Evolutionary conservation across 2,888 invertebrate species (phyloP), one percentile per base, ranked within the genome.

Genomic region (Philereme vetulata): DNA sequence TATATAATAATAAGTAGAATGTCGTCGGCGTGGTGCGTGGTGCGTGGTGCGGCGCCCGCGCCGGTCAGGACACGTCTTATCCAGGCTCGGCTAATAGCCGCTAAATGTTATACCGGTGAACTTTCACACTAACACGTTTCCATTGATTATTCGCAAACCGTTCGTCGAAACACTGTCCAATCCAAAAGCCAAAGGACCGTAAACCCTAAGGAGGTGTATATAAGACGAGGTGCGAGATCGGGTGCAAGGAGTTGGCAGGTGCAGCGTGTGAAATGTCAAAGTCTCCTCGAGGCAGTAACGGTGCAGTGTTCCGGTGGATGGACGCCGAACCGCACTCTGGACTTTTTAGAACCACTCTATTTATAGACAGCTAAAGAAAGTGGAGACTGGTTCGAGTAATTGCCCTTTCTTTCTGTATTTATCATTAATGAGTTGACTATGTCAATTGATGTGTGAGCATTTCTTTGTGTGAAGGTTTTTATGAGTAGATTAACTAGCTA

Each of bases 191-290:
- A 8, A 33, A 8, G 52, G 1, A 51, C n/a, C 21, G 3, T 44
- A 11, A 10, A 44, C 55, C 11, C 4, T 56, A 52, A 5, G 0
- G 9, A 0, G 8, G 4, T 21, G 3, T 10, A n/a, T 4, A 51
- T 56, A 60, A 36, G 60, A 46, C 35, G 36, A 4, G n/a, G n/a
- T 21, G 21, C 21, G 21, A 21, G 21, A 21, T 21, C 46, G 34
- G 33, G 33, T 1, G n/a, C 8, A 4, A 21, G 33, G 38, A 21
- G 48, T 42, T 10, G 65, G 61, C 66, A 67, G 68, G 66, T 58
- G 63, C 59, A 9, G 10, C 10, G 44, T 42, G 53, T 40, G 40
- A 68, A 67, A 69, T 69, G 69, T 67, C 67, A 69, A 62, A 66
- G 67, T 60, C 54, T 56, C 62, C 62, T 56, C 38, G 11, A 36